Evolutionary conservation across 2,888 invertebrate species (phyloP), one percentile per base, ranked within the genome.

Genomic region (Coelopa pilipes): DNA sequence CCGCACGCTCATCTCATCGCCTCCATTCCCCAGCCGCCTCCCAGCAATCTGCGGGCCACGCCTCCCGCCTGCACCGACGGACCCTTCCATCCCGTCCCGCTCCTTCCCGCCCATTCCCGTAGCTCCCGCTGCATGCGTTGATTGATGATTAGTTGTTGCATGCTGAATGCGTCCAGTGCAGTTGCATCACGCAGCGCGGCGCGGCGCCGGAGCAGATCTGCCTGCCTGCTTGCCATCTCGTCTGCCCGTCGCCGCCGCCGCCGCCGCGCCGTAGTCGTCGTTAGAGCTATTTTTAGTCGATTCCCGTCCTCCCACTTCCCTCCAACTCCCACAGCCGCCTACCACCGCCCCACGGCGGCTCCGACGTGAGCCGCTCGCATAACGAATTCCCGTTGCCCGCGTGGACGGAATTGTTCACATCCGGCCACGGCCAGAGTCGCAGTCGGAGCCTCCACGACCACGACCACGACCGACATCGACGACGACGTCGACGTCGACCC

Each of bases 361-460:
- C 13, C 45, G 17, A 17, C 34, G 47, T 34, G 34, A 34, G 34
- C 34, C 34, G 34, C 34, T 21, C 15, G 17, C 34, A 55, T 68
- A 55, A 60, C 47, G n/a, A 19, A 46, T 19, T 60, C 45, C 24
- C 59, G 70, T n/a, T 55, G 59, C 50, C n/a, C 24, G 67, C 67
- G 53, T 67, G 24, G 67, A 50, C 24, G 47, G 59, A 70, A 60
- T 70, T 70, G 60, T 19, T 69, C 46, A 34, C 69, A 59, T 69
- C 69, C 69, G 69, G 59, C 46, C 19, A 17, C 46, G 45, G 65
- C 34, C 34, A 34, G 34, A 34, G 34, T 34, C 34, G 34, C 34
- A 34, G 34, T 34, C 34, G 46, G 19, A 15, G 49, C 49, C 34
- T 17, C 63, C 45, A 46, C 7, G 11, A 66, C 13, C 34, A 34